A percentile compares a stretch with the other conserved stretches of the same genome.
Conservation (phyloP, 2,113 vertebrate genomes). For the Perca fluviatilis region DNA sequence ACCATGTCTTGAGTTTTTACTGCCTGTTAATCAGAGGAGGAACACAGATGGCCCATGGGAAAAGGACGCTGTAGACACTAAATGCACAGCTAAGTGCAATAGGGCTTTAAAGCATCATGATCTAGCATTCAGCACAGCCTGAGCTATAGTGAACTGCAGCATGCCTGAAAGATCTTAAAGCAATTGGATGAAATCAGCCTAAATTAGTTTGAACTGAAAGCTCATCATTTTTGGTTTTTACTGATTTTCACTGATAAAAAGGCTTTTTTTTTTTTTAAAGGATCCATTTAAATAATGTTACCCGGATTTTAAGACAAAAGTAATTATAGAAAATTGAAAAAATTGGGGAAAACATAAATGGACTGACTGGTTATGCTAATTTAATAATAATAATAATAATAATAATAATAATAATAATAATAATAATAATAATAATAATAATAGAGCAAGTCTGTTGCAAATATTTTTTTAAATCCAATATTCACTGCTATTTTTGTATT, state of each 20-base stretch:
- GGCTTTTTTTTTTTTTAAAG: not conserved
- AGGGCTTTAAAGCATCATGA: constrained; percentile 62
- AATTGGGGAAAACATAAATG: not conserved
- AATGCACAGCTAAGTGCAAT: constrained; percentile 73
- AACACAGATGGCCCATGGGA: constrained; percentile 69
- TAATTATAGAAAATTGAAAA: not conserved
- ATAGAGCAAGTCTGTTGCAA: not conserved
- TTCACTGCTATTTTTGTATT: not conserved
- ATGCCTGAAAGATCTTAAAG: constrained; percentile 53
- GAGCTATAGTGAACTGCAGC: constrained; percentile 48
- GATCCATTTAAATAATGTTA: not conserved
- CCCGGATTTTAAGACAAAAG: not conserved
- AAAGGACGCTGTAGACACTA: constrained; percentile 59
- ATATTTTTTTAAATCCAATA: not conserved
- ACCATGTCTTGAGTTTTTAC: constrained; percentile 58
- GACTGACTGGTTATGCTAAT: not conserved
- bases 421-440: not conserved
- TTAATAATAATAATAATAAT: not conserved
- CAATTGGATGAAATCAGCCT: constrained; percentile 47
- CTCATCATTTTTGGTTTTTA: constrained; percentile 42
- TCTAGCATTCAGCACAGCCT: constrained; percentile 67
- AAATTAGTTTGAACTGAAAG: constrained; percentile 54
- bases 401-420: not conserved
- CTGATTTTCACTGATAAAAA: constrained; percentile 27
- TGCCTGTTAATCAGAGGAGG: constrained; percentile 73